A percentile compares a stretch with the other conserved stretches of the same genome.
These are phyloP conservation scores for Lepus oiostolus DNA, from an alignment of 2,797 vertebrate genomes.

Conservation along the genomic window DNA sequence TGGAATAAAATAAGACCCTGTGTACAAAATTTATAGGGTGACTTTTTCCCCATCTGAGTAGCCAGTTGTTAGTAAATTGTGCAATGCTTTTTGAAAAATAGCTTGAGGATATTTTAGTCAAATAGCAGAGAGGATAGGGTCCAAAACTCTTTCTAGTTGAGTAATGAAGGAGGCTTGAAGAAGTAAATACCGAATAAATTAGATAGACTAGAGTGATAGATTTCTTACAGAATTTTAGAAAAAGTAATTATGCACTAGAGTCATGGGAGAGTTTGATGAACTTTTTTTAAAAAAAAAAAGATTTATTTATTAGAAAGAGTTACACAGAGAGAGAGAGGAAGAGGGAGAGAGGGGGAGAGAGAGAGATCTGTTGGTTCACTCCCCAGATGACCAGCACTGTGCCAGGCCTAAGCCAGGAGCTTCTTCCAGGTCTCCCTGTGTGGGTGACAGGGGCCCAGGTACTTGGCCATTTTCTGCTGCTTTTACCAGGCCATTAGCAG, in stretches of 20 bases:
- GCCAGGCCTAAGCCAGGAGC: too few species aligned
- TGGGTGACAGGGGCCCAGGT: too few species aligned
- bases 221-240: neutral
- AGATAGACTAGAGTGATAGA: neutral
- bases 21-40: neutral
- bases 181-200: conserved; percentile 28
- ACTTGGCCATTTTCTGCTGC: too few species aligned
- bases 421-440: too few species aligned
- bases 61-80: neutral
- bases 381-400: too few species aligned
- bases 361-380: too few species aligned
- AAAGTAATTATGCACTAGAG: neutral
- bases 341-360: too few species aligned
- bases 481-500: too few species aligned
- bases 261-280: neutral
- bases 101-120: neutral
- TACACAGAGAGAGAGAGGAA: too few species aligned
- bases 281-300: too few species aligned
- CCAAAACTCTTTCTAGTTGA: neutral
- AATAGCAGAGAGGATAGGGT: neutral
- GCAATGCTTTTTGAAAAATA: neutral
- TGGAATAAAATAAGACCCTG: conserved; percentile 22
- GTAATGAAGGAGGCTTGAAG: neutral
- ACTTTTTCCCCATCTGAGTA: neutral
- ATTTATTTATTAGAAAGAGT: too few species aligned